Conservation (phyloP, 92 coral and sea anemone genomes). For the Blastomussa wellsi region DNA sequence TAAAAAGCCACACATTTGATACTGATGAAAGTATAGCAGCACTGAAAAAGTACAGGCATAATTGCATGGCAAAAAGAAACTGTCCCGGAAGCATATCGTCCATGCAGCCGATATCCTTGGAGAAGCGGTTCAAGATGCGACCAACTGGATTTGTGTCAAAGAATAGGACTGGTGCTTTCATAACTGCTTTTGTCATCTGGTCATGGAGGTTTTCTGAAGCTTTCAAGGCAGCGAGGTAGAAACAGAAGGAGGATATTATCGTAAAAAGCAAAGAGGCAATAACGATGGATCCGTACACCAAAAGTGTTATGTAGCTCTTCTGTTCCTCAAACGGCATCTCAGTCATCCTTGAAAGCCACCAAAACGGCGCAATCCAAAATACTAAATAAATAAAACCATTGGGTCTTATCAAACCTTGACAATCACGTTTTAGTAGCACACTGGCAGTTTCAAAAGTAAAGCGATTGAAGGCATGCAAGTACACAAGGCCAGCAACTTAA, state of each 20-base stretch:
- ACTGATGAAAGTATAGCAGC: conserved; percentile 17
- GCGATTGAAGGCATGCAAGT: background rate
- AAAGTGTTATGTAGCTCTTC: conserved; percentile 10
- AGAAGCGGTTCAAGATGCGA: conserved; percentile 43
- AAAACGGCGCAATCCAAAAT: conserved; percentile 19
- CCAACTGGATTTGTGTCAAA: conserved; percentile 41
- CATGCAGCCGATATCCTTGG: conserved; percentile 29
- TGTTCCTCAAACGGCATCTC: conserved; percentile 29
- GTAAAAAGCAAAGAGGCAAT: conserved; percentile 7
- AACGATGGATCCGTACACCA: conserved; percentile 32
- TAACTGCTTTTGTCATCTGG: conserved; percentile 27
- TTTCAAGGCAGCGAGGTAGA: conserved; percentile 17
- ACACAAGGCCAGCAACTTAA: no score
- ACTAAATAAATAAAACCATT: background rate
- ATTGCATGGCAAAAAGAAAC: conserved; percentile 8
- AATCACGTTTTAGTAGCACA: no score
- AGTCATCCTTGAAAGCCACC: conserved; percentile 34
- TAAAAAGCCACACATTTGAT: conserved; percentile 22
- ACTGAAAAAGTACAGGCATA: background rate
- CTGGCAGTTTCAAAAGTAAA: no score
- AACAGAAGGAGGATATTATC: conserved; percentile 9
- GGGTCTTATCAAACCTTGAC: background rate
- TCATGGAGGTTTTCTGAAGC: conserved; percentile 35
- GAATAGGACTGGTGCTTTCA: conserved; percentile 36
- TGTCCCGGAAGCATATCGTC: conserved; percentile 33